Evolutionary conservation across 1,140 invertebrate species (phyloP), one percentile per base, ranked within the genome.

Genomic region (Teleogryllus occipitalis): DNA sequence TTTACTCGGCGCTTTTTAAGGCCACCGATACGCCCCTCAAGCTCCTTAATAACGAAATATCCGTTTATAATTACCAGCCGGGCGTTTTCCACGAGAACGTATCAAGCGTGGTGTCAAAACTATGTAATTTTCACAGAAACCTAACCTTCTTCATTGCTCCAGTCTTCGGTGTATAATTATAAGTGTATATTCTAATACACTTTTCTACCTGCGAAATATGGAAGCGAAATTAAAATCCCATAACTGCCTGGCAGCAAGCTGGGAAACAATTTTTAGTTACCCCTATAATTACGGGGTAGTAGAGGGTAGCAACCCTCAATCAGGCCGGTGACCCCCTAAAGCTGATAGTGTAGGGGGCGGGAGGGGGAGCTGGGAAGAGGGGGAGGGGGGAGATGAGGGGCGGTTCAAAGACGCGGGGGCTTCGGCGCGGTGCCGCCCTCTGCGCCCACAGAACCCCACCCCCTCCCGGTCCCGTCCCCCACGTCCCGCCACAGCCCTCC

Each of bases 21-120:
- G 54, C 54, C 54, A 14, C 18, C 54, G 10, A 65, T 65, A 65
- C 54, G 54, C 54, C 54, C 54, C 18, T 18, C 54, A 18, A 10
- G 54, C 54, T 65, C 54, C 54, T 65, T 65, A 65, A 65, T 65
- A 65, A 65, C 54, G 54, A 65, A 65, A 65, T 65, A 65, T 65
- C 54, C 54, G 54, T 65, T 65, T 65, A 65, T 65, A 65, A 65
- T 65, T 65, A 65, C 54, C 54, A 65, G 54, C 54, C 18, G 18
- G 10, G 54, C 54, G 54, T 65, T 65, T 65, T 65, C 54, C 54
- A 65, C 54, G 54, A 65, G 54, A 65, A 65, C 54, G 54, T 65
- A 65, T 65, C 54, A 65, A 65, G 54, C 54, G 10, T 10, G 54
- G 54, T 65, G 54, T 65, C 54, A 65, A 14, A 65, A 65, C 54